Conservation (phyloP, 2,797 vertebrate genomes). For the Sternotherus odoratus region DNA sequence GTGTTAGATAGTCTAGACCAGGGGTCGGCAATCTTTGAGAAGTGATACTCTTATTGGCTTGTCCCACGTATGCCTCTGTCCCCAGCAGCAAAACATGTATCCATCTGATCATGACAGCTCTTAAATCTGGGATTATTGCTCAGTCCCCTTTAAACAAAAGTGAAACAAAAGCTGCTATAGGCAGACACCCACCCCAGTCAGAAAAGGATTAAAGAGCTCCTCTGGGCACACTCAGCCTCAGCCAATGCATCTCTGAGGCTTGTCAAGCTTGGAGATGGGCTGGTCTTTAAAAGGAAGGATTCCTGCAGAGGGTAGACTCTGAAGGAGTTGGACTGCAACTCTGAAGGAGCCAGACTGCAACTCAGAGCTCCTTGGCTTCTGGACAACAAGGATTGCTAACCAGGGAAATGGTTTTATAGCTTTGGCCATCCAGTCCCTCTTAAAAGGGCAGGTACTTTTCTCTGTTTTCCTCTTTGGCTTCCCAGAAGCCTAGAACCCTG, state of each 20-base stretch:
- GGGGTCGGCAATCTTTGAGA: too few species aligned
- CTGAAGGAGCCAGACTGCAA: not conserved
- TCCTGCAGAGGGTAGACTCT: not conserved
- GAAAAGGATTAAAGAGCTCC: not conserved
- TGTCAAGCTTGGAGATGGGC: not conserved
- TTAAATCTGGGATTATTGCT: not conserved
- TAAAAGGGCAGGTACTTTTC: not conserved
- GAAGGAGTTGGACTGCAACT: not conserved
- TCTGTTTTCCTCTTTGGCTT: not conserved
- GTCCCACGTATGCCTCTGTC: not conserved
- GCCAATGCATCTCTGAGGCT: not conserved
- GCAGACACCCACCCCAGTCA: not conserved
- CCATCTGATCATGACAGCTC: not conserved
- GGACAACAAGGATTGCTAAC: not conserved
- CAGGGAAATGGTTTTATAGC: not conserved
- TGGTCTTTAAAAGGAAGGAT: not conserved
- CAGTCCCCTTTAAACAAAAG: not conserved
- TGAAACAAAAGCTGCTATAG: not conserved
- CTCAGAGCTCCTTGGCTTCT: not conserved
- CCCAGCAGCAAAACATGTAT: not conserved
- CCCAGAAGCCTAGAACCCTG: not conserved
- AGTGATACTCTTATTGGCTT: not conserved
- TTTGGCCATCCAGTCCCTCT: not conserved
- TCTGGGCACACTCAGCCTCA: not conserved
- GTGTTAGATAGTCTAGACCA: constrained; percentile 35